A percentile compares a stretch with the other conserved stretches of the same genome.
phyloP scores from a whole-genome alignment of 1,140 invertebrate species.

The Ridgeia piscesae region DNA sequence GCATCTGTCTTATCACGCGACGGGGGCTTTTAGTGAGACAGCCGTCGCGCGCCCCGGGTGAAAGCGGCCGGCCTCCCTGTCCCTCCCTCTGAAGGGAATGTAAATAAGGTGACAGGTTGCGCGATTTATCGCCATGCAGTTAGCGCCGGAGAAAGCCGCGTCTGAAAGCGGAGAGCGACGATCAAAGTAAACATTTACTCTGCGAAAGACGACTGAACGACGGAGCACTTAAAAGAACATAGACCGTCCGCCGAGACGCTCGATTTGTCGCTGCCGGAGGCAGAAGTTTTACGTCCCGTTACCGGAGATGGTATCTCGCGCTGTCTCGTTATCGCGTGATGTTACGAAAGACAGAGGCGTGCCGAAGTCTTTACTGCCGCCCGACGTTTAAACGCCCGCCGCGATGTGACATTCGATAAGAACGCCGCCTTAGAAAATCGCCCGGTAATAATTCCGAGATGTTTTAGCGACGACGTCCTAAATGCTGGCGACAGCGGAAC shows the following conservation, averaged over 20 bases:
- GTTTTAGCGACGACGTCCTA: neutral
- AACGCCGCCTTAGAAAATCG: neutral
- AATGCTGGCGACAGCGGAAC: neutral
- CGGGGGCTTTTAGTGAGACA: neutral
- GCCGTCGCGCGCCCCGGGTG: no score
- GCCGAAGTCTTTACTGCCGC: neutral
- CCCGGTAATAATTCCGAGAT: neutral
- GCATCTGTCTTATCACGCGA: neutral
- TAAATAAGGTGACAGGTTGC: neutral
- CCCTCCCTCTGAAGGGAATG: neutral
- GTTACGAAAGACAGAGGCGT: slow-evolving; percentile 3
- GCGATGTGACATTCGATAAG: neutral
- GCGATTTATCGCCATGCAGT: neutral
- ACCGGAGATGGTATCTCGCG: neutral
- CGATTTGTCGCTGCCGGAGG: neutral
- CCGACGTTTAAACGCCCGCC: neutral
- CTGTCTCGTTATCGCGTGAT: neutral
- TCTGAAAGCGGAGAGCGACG: neutral
- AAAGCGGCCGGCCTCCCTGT: neutral
- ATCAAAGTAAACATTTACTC: slow-evolving; percentile 6
- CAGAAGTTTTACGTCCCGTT: neutral
- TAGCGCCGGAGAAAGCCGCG: neutral
- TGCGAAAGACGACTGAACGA: neutral
- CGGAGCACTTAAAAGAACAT: neutral
- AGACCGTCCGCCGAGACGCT: neutral